phyloP scores from a whole-genome alignment of 2,113 vertebrate species.

The Charadrius vociferus region DNA sequence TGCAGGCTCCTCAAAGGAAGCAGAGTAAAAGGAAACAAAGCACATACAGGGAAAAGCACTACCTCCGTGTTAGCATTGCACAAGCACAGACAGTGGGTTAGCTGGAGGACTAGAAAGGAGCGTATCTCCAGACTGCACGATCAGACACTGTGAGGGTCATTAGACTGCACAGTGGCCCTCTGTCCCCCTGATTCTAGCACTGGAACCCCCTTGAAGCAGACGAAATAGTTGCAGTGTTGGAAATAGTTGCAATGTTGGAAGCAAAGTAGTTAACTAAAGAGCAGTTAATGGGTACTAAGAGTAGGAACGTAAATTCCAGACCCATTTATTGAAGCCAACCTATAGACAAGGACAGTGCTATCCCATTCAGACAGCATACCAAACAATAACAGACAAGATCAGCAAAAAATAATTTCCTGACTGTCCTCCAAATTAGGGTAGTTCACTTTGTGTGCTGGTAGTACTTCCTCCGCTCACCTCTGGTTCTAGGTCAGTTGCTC shows the following conservation, averaged over 20 bases:
- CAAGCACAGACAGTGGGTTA: not conserved
- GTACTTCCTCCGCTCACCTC: not conserved
- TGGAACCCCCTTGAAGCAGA: accelerated
- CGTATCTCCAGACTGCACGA: not conserved
- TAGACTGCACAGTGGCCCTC: too few species aligned
- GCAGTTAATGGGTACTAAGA: not conserved
- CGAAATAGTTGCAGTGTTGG: not conserved
- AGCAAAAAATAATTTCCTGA: not conserved
- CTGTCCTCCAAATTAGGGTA: not conserved
- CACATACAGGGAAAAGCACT: not conserved
- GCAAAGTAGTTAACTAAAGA: not conserved
- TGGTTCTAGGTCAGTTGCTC: not conserved
- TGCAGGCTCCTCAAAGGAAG: not conserved
- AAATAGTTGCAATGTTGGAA: not conserved
- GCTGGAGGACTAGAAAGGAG: not conserved
- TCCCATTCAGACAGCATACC: not conserved
- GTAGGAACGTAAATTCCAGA: not conserved
- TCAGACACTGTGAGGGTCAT: too few species aligned
- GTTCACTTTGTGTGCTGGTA: not conserved
- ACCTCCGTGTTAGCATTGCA: not conserved
- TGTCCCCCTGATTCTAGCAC: not conserved
- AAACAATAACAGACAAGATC: not conserved
- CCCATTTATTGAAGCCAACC: not conserved
- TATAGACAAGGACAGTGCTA: not conserved
- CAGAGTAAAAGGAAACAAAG: not conserved